Percentiles rank a stretch among this genome's conserved stretches.
Evolutionary conservation across 2,888 invertebrate species (phyloP).

Genomic region (Andrena hattorfiana): DNA sequence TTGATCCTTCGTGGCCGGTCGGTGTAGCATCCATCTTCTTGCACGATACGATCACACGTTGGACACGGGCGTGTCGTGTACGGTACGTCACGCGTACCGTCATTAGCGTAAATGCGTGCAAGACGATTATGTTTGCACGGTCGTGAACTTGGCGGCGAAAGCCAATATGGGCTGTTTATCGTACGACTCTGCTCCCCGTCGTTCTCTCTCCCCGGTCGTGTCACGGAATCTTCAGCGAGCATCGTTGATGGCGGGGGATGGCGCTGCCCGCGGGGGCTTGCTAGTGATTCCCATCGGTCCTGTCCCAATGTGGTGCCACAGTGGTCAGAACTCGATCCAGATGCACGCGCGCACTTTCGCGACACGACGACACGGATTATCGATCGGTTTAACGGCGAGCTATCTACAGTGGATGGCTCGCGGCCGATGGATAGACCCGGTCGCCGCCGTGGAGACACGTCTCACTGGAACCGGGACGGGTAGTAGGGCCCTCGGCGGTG

Average conservation of each 20-base stretch:
- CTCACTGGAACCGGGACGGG: slow-evolving; percentile 31
- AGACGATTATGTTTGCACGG: slow-evolving; percentile 28
- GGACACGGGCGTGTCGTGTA: slow-evolving; percentile 10
- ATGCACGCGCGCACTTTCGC: slow-evolving; percentile 28
- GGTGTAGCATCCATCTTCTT: slow-evolving; percentile 1
- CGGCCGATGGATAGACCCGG: slow-evolving; percentile 34
- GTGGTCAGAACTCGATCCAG: background rate
- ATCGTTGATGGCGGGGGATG: slow-evolving; percentile 15
- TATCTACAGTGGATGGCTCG: background rate
- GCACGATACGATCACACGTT: slow-evolving; percentile 30
- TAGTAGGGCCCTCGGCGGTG: background rate
- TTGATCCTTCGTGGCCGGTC: slow-evolving; percentile 6
- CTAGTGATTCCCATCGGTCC: slow-evolving; percentile 8
- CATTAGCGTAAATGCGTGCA: slow-evolving; percentile 24
- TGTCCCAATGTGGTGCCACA: slow-evolving; percentile 7
- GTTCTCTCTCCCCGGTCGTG: slow-evolving; percentile 26
- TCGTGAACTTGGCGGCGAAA: slow-evolving; percentile 71
- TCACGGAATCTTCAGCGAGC: slow-evolving; percentile 23
- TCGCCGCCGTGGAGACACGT: slow-evolving; percentile 30
- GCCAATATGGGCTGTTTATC: slow-evolving; percentile 66
- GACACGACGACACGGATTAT: slow-evolving; percentile 40
- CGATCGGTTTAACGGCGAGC: slow-evolving; percentile 6
- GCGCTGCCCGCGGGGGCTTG: slow-evolving; percentile 23
- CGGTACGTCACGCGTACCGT: slow-evolving; percentile 8
- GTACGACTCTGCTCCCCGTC: slow-evolving; percentile 55